Percentiles rank a stretch among this genome's conserved stretches.
These are phyloP conservation scores for Scylla paramamosain DNA, from an alignment of 1,140 invertebrate species.

Conservation along the genomic window DNA sequence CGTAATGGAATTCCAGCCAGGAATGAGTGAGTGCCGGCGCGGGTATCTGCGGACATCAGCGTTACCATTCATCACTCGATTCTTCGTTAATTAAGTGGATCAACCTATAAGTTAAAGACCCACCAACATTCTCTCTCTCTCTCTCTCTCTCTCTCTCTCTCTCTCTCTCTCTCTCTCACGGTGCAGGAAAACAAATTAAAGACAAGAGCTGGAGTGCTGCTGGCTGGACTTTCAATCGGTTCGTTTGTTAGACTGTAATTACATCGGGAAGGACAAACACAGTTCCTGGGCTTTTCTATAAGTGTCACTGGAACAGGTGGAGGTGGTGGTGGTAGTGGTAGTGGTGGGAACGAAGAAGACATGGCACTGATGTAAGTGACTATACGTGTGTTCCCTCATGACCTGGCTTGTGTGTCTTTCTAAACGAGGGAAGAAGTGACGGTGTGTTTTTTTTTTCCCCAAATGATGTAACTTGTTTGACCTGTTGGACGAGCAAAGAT, in stretches of 20 bases:
- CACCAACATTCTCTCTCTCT: background rate
- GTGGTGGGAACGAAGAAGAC: background rate
- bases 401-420: no score
- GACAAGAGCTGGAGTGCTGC: no score
- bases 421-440: background rate
- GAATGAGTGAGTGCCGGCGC: background rate
- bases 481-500: no score
- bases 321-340: background rate
- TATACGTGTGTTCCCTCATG: background rate
- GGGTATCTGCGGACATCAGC: background rate
- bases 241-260: background rate
- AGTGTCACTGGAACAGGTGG: background rate
- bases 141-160: slow-evolving; percentile 7
- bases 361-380: background rate
- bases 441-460: no score
- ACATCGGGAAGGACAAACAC: background rate
- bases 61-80: background rate
- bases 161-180: no score
- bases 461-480: no score
- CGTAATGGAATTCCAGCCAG: background rate
- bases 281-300: background rate
- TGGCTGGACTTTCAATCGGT: background rate
- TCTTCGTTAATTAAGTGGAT: background rate
- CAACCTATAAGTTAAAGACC: background rate
- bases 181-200: no score